Evolutionary conservation across 2,113 vertebrate genomes (phyloP), one percentile per base, ranked within the genome.

Genomic region (Xyrauchen texanus): DNA sequence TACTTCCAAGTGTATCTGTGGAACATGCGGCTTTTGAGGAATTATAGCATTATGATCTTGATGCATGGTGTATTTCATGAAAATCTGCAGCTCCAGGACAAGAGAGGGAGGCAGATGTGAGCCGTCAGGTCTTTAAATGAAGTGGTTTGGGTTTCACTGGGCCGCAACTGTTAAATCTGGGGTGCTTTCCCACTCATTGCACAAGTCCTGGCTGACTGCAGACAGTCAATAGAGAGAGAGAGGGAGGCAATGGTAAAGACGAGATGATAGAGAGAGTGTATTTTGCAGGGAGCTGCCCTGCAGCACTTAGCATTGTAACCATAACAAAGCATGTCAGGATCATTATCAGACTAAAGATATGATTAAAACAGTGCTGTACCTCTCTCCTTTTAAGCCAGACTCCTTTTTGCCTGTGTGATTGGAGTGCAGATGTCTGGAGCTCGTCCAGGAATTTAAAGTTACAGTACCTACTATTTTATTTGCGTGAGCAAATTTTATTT

Each of bases 251-350:
- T 85, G 89, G 85, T 89, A 85, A 89, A 91, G 90, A 91, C 88
- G 87, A 90, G 91, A 92, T 87, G 89, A 89, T 91, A 91, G 21
- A 34, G 21, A 88, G 90, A 92, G 91, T 1, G 21, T 42, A n/a
- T 66, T n/a, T 55, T 42, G 3, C 10, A 12, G 15, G 6, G 10
- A 70, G 88, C 89, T 84, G 83, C 87, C 91, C 88, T 86, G 84
- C 90, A 34, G 21, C 21, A 34, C 21, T 34, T 34, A 92, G 90
- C 86, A 86, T 90, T 68, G 47, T 71, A 66, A 85, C 88, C 85
- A 85, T 92, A 93, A 91, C 85, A 92, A 92, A 94, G 94, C 91
- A 89, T 93, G 93, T 92, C 92, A 94, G 91, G 89, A 94, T 94
- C 89, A 87, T 93, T 94, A 94, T 93, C 90, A 88, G 86, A 71